Conservation (phyloP, 2,113 vertebrate species). For the Nothocercus nigrocapillus region DNA sequence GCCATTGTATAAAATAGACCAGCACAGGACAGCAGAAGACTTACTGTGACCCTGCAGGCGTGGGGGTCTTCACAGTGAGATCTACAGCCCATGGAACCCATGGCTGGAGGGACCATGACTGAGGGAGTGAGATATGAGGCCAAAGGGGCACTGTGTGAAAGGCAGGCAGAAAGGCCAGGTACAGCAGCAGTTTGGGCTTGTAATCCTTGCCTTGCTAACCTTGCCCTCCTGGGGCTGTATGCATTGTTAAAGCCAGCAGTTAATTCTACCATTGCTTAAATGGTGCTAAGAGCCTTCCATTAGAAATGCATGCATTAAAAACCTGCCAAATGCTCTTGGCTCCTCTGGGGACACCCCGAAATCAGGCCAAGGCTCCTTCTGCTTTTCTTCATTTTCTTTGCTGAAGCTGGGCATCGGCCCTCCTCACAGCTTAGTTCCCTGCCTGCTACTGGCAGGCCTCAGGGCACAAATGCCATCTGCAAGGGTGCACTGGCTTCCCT, state of each 20-base stretch:
- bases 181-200: not conserved
- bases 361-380: constrained; percentile 39
- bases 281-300: constrained; percentile 63
- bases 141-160: not conserved
- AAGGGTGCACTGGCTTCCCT: not conserved
- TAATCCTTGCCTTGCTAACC: constrained; percentile 4
- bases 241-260: constrained; percentile 45
- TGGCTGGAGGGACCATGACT: not conserved
- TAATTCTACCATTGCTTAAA: constrained; percentile 68
- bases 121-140: not conserved
- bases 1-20: not conserved
- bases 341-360: constrained; percentile 47
- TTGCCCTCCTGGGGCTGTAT: not conserved
- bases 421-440: not conserved
- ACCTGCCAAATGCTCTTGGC: constrained; percentile 25
- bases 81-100: not conserved
- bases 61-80: not conserved
- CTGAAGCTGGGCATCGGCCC: not conserved
- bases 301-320: constrained; percentile 69
- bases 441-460: not conserved
- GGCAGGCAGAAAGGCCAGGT: not conserved
- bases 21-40: not conserved
- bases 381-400: constrained; percentile 1
- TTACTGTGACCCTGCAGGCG: not conserved
- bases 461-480: not conserved